phyloP scores from a whole-genome alignment of 2,797 vertebrate genomes.

The Sparidentex hasta region DNA sequence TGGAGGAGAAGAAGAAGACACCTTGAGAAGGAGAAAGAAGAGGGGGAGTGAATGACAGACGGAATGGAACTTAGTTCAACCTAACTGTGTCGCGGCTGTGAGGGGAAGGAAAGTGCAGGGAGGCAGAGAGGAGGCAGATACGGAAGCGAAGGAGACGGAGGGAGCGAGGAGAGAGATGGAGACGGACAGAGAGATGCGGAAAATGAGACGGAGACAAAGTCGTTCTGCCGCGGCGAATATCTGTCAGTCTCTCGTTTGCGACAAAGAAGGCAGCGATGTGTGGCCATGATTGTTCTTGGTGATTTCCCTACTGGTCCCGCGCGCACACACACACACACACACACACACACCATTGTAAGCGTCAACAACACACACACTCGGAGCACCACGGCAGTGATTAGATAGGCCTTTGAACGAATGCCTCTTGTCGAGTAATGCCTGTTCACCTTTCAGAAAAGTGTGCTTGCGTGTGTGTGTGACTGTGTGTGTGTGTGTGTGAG shows the following conservation, averaged over 20 bases:
- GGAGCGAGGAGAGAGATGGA: background rate
- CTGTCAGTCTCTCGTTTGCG: slow-evolving; percentile 59
- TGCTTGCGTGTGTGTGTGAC: background rate
- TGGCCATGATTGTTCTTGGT: slow-evolving; percentile 68
- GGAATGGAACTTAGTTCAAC: slow-evolving; percentile 18
- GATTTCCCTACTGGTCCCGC: slow-evolving; percentile 74
- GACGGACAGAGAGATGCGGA: slow-evolving; percentile 23
- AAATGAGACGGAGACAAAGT: slow-evolving; percentile 50
- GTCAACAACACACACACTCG: slow-evolving; percentile 44
- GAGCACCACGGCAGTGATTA: slow-evolving; percentile 65
- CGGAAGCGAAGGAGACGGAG: slow-evolving; percentile 19
- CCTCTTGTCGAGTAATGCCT: slow-evolving; percentile 46
- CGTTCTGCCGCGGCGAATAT: slow-evolving; percentile 58
- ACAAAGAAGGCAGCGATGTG: slow-evolving; percentile 72
- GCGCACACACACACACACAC: slow-evolving; percentile 23
- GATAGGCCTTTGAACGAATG: slow-evolving; percentile 70
- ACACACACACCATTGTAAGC: slow-evolving; percentile 40
- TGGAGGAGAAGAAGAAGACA: slow-evolving; percentile 16
- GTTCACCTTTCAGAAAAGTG: slow-evolving; percentile 34
- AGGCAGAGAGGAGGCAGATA: slow-evolving; percentile 7
- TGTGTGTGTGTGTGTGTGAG: slow-evolving; percentile 8
- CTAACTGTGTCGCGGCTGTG: background rate
- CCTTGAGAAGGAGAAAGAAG: slow-evolving; percentile 49
- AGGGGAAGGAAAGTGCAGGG: slow-evolving; percentile 5
- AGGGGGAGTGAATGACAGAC: slow-evolving; percentile 17